phyloP scores from a whole-genome alignment of 2,888 invertebrate genomes.

The Mylabris sibirica region DNA sequence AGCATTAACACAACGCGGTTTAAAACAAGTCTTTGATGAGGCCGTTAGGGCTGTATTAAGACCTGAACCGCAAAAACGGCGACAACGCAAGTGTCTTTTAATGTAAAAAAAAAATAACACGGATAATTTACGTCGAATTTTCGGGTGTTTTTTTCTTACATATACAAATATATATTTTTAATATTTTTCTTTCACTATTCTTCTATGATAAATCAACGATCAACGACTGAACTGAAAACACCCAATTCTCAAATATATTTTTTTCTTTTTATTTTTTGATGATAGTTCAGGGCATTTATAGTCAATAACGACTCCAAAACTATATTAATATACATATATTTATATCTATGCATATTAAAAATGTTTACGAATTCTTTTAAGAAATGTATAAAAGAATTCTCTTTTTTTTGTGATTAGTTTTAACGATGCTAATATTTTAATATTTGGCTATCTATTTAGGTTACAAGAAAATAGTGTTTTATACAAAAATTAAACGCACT shows the following conservation, averaged over 20 bases:
- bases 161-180: too few relatives aligned
- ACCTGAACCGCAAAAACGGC: conserved; percentile 95
- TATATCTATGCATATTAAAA: neutral
- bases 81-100: conserved; percentile 84
- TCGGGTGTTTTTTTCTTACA: neutral
- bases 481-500: neutral
- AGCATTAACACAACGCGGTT: conserved; percentile 96
- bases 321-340: conserved; percentile 22
- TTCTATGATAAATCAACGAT: conserved; percentile 8
- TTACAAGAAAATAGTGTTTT: neutral
- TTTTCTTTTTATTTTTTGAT: neutral
- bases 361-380: neutral
- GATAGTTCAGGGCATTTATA: conserved; percentile 36
- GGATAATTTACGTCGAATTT: neutral
- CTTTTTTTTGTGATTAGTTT: neutral
- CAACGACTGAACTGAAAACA: conserved; percentile 29
- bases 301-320: conserved; percentile 32
- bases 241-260: conserved; percentile 16
- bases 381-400: neutral
- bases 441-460: neutral
- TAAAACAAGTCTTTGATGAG: conserved; percentile 99
- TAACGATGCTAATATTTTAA: neutral
- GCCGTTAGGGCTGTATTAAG: conserved; percentile 96
- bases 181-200: neutral
- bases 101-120: conserved; percentile 50